A percentile compares a stretch with the other conserved stretches of the same genome.
These are phyloP conservation scores for Halcyon smyrnensis DNA, from an alignment of 2,797 vertebrate species.

Conservation along the genomic window DNA sequence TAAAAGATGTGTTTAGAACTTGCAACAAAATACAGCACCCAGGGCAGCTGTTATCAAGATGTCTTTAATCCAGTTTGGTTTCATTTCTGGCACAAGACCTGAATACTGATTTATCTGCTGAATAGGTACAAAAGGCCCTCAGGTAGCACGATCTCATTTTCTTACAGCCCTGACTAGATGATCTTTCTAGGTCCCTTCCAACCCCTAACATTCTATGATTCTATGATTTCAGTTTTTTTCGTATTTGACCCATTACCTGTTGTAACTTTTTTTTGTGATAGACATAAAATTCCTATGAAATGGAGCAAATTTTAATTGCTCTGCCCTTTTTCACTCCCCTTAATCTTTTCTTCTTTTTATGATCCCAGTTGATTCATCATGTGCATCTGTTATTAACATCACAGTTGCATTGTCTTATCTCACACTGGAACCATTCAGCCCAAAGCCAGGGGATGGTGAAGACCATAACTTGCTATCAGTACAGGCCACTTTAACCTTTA, in stretches of 20 bases:
- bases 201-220: no score
- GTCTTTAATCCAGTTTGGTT: background rate
- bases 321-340: background rate
- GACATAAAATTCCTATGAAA: background rate
- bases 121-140: background rate
- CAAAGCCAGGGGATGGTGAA: background rate
- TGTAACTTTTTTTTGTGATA: background rate
- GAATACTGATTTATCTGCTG: background rate
- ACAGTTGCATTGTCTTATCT: background rate
- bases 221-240: background rate
- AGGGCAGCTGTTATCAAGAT: background rate
- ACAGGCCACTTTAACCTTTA: background rate
- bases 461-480: background rate
- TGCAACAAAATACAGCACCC: background rate
- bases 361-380: background rate
- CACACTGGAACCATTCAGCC: background rate
- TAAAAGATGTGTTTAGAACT: background rate
- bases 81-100: background rate
- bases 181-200: no score
- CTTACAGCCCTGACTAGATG: background rate
- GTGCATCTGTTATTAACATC: background rate
- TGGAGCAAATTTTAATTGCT: background rate
- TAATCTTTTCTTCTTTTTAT: background rate
- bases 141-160: background rate
- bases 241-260: background rate